phyloP scores from a whole-genome alignment of 2,888 invertebrate genomes.

The Brachyptera putata region DNA sequence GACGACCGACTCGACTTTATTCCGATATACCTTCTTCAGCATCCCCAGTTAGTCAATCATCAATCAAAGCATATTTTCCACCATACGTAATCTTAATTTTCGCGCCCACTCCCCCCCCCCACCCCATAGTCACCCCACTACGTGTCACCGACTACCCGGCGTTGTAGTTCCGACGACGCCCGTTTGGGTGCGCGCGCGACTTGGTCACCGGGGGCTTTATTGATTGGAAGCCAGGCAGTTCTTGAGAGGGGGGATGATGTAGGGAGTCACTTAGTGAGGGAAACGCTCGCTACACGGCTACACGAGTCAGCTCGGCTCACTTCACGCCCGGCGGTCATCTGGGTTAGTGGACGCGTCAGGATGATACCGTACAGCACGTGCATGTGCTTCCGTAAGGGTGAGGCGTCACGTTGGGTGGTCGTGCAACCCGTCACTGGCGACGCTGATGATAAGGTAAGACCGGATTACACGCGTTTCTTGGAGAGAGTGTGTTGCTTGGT shows the following conservation, averaged over 20 bases:
- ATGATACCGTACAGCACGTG: conserved; percentile 42
- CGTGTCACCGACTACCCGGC: not conserved
- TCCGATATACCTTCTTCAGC: too few species aligned
- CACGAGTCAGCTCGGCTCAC: too few species aligned
- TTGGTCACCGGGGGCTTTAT: conserved; percentile 6
- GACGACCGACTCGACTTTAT: too few species aligned
- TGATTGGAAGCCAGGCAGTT: not conserved
- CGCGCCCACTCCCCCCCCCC: conserved; percentile 2
- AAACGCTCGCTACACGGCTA: too few species aligned
- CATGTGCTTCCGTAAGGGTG: conserved; percentile 38
- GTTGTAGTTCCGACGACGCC: not conserved
- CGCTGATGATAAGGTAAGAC: not conserved
- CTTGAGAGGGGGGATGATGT: not conserved
- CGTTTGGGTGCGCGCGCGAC: conserved; percentile 6
- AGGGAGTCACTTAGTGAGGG: too few species aligned
- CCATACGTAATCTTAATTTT: too few species aligned
- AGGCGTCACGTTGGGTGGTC: conserved; percentile 38
- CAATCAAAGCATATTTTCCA: too few species aligned
- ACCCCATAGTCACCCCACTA: conserved; percentile 17
- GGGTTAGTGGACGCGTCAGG: not conserved
- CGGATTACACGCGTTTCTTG: too few species aligned
- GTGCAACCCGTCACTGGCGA: conserved; percentile 32
- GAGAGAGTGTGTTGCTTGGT: too few species aligned
- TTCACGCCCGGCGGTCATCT: too few species aligned
- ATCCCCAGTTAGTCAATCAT: too few species aligned